phyloP scores from a whole-genome alignment of 2,888 invertebrate genomes.

The Drosophila demipolita region DNA sequence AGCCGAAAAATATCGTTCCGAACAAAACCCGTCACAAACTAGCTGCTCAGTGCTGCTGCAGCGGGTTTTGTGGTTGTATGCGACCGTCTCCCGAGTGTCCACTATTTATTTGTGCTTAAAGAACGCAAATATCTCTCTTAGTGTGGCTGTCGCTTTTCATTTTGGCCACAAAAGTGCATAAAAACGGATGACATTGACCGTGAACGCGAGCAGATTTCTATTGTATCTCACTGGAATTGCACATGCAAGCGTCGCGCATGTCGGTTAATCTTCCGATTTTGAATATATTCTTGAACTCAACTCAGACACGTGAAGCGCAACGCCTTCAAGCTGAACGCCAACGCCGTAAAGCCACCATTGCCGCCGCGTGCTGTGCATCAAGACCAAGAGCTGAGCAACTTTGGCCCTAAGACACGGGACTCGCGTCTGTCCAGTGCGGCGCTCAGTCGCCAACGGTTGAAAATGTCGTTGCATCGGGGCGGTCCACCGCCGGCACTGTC shows the following conservation, averaged over 20 bases:
- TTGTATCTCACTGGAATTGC: conserved; percentile 54
- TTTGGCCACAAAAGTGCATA: conserved; percentile 60
- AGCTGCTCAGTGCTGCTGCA: conserved; percentile 48
- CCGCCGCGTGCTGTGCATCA: conserved; percentile 69
- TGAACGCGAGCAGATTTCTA: conserved; percentile 58
- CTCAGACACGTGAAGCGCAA: conserved; percentile 42
- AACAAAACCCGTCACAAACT: conserved; percentile 43
- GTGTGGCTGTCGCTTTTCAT: conserved; percentile 51
- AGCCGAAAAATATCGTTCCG: conserved; percentile 36
- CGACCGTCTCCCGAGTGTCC: conserved; percentile 27
- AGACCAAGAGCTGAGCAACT: conserved; percentile 59
- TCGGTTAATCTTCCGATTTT: conserved; percentile 30
- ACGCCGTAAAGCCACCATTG: conserved; percentile 82
- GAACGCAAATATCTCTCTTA: conserved; percentile 39
- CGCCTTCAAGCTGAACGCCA: conserved; percentile 73
- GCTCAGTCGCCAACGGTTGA: conserved; percentile 70
- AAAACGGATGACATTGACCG: conserved; percentile 59
- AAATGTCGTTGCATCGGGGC: conserved; percentile 82
- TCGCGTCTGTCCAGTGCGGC: conserved; percentile 70
- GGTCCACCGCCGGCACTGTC: conserved; percentile 80
- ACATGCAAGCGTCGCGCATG: conserved; percentile 62
- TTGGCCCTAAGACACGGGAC: conserved; percentile 49
- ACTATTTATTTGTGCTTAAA: conserved; percentile 38
- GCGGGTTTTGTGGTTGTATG: conserved; percentile 28
- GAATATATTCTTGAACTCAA: conserved; percentile 24